Evolutionary conservation across 2,113 vertebrate genomes (phyloP), one percentile per base, ranked within the genome.

Genomic region (Lates calcarifer): DNA sequence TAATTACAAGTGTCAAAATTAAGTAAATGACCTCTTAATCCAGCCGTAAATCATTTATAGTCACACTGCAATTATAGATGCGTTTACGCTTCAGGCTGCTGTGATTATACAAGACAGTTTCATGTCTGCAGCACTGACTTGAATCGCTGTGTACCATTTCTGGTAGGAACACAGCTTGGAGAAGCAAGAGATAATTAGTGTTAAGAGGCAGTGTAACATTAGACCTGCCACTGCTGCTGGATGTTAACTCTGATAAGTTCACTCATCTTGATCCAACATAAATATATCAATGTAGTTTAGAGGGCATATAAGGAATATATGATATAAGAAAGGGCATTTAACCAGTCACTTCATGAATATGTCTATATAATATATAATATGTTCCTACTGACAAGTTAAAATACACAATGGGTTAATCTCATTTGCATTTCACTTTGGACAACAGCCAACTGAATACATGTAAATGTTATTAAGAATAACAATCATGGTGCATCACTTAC

Each of bases 1-100:
- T n/a, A 64, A 83, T 82, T 74, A 74, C 14, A 28, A 6, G n/a
- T 43, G 51, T 80, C 75, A 82, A 26, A 79, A 74, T 51, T 53
- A 64, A 53, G 75, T 47, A 61, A 77, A 69, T 37, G 26, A 78
- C 65, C 65, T 7, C 56, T 74, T 79, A 56, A 82, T 74, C n/a
- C n/a, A n/a, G n/a, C n/a, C n/a, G n/a, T n/a, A n/a, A n/a, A n/a
- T n/a, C n/a, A n/a, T n/a, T n/a, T 57, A 47, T 26, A 87, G 57
- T 81, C 47, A 66, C 49, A 14, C 62, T 41, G 66, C 73, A 76
- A 67, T 84, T 78, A 85, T 33, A 55, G 45, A 72, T 53, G 62
- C 5, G 26, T 43, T 66, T 28, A 57, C 2, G 24, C 41, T 66
- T 6, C 35, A 60, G 80, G 82, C 75, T 10, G n/a, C 7, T 2